Evolutionary conservation across 1,140 invertebrate genomes (phyloP), one percentile per base, ranked within the genome.

Genomic region (Diabrotica virgifera): DNA sequence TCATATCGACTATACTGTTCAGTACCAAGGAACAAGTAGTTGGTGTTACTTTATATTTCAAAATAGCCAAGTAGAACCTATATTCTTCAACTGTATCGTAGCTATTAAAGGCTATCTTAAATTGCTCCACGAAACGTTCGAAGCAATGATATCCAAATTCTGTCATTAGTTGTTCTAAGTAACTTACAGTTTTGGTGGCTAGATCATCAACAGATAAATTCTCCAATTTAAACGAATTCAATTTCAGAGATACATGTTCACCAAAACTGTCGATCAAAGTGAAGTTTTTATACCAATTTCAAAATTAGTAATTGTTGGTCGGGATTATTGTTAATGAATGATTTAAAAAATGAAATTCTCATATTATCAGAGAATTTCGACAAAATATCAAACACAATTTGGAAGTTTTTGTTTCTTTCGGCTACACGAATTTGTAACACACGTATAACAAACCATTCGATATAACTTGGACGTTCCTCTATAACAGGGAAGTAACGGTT

Each of bases 241-340:
- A 38, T 4, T 54, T 53, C 51, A 62, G 11, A 36, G 10, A 35
- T 12, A 62, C 14, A 24, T 52, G 12, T 10, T 62, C 51, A 3
- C 53, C 52, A 6, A 62, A 62, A 8, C 11, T 36, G 5, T 53
- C 52, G 13, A 52, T 5, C 6, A 12, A 10, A 5, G 46, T 0
- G 10, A 62, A 62, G 54, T 35, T 10, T 13, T 53, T 54, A 14
- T 13, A 8, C 60, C 60, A 62, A 53, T 55, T 37, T 0, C 10
- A 52, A 36, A 24, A 38, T 4, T n/a, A 62, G 35, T 6, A 53
- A 54, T 6, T 12, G 8, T 14, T 52, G 35, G 24, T 38, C 36
- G 6, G 10, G n/a, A n/a, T 53, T 10, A 14, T 37, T 36, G n/a
- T 11, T 12, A 0, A 35, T n/a, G n/a, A 62, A 62, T 7, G 5